These are phyloP conservation scores for Poeciliopsis turneri DNA, from an alignment of 2,797 vertebrate species.

Conservation along the genomic window DNA sequence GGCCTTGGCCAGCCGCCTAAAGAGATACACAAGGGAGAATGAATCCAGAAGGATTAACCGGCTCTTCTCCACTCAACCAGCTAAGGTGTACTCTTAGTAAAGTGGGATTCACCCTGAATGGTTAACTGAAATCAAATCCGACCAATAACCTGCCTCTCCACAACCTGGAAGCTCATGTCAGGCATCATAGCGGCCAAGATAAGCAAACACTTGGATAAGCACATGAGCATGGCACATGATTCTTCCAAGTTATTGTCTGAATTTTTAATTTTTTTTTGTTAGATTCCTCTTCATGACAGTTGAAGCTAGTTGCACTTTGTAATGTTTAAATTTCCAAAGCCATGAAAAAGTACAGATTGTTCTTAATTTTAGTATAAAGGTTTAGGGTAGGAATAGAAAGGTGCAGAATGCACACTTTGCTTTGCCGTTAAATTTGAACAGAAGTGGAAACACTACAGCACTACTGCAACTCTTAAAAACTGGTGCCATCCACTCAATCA, in stretches of 20 bases:
- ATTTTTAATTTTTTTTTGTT: neutral
- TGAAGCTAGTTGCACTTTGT: neutral
- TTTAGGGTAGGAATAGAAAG: neutral
- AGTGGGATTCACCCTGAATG: too few relatives aligned
- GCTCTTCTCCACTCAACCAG: too few relatives aligned
- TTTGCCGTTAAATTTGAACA: neutral
- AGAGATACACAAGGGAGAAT: too few relatives aligned
- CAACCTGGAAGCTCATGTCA: too few relatives aligned
- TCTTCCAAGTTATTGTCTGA: neutral
- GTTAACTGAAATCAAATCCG: too few relatives aligned
- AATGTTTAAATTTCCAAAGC: neutral
- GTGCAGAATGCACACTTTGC: neutral
- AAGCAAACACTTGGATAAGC: too few relatives aligned
- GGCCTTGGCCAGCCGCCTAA: too few relatives aligned
- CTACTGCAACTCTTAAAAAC: neutral
- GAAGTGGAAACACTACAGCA: neutral
- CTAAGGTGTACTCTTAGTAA: too few relatives aligned
- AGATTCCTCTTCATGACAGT: neutral
- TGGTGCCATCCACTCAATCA: neutral
- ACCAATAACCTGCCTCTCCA: too few relatives aligned
- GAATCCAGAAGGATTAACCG: too few relatives aligned
- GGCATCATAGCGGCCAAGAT: too few relatives aligned
- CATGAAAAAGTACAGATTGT: neutral
- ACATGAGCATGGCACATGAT: too few relatives aligned
- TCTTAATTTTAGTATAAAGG: neutral